Evolutionary conservation across 2,113 vertebrate species (phyloP).

Genomic region (Tragulus kanchil): DNA sequence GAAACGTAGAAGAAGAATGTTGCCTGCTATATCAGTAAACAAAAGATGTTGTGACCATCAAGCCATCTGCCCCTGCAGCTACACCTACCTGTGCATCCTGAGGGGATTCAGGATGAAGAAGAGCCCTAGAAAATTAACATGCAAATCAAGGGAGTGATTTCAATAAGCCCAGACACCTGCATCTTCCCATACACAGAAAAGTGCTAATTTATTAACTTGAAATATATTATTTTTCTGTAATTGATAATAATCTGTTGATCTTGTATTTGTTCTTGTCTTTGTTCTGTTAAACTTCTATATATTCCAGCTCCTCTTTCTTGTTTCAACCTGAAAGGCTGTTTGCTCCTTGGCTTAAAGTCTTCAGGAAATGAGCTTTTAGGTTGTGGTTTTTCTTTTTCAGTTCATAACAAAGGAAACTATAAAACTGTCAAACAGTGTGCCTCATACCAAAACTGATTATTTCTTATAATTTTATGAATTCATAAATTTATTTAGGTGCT

Average conservation of each 20-base stretch:
- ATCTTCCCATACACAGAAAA: neutral
- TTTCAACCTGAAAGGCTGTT: neutral
- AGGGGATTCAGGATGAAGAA: neutral
- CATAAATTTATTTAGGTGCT: conserved; percentile 54
- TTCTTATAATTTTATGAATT: conserved; percentile 64
- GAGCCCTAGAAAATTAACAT: neutral
- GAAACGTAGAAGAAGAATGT: neutral
- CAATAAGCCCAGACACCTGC: neutral
- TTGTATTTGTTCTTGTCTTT: neutral
- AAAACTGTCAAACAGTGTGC: conserved; percentile 2
- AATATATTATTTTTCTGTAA: neutral
- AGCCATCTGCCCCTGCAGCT: neutral
- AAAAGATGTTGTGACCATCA: neutral
- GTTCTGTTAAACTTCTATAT: neutral
- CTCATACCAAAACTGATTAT: conserved; percentile 60
- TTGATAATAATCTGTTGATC: neutral
- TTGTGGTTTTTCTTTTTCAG: neutral
- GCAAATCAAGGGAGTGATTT: neutral
- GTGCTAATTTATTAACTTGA: neutral
- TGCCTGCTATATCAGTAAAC: neutral
- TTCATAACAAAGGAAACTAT: neutral
- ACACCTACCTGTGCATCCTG: neutral
- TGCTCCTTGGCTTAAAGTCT: neutral
- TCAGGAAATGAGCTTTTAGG: neutral
- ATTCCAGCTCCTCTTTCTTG: neutral